A percentile compares a stretch with the other conserved stretches of the same genome.
Conservation (phyloP, 30 jellyfish, hydroid and myxozoan genomes). For the Nemopilema nomurai region DNA sequence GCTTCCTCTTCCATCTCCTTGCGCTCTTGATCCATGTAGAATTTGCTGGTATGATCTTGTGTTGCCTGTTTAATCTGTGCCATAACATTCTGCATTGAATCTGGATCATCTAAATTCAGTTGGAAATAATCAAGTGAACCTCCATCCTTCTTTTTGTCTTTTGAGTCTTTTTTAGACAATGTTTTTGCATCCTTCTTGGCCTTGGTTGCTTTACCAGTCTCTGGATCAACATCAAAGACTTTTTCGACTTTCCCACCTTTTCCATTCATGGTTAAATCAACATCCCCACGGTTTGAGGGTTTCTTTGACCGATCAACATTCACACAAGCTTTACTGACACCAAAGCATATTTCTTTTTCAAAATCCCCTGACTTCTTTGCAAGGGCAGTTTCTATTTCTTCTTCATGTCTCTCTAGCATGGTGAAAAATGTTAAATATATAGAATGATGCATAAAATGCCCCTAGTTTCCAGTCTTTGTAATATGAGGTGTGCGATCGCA, state of each 20-base stretch:
- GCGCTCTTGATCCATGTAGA: constrained; percentile 35
- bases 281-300: constrained; percentile 57
- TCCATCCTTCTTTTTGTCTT: constrained; percentile 22
- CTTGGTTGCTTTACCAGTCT: constrained; percentile 46
- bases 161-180: constrained; percentile 73
- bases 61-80: constrained; percentile 74
- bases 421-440: no score
- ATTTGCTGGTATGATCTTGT: constrained; percentile 58
- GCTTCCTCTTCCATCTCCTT: constrained; percentile 32
- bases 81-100: constrained; percentile 72
- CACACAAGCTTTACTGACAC: constrained; percentile 73
- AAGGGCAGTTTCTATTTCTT: constrained; percentile 75
- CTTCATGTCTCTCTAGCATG: constrained; percentile 88
- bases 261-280: constrained; percentile 75
- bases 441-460: no score
- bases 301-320: constrained; percentile 73
- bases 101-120: constrained; percentile 81
- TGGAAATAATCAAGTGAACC: constrained; percentile 55
- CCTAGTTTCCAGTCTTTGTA: no score
- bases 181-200: constrained; percentile 3
- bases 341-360: constrained; percentile 59
- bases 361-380: constrained; percentile 46
- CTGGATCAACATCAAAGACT: constrained; percentile 50
- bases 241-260: constrained; percentile 36
- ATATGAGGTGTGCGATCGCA: no score